phyloP scores from a whole-genome alignment of 2,113 vertebrate species.

The Notothenia coriiceps region DNA sequence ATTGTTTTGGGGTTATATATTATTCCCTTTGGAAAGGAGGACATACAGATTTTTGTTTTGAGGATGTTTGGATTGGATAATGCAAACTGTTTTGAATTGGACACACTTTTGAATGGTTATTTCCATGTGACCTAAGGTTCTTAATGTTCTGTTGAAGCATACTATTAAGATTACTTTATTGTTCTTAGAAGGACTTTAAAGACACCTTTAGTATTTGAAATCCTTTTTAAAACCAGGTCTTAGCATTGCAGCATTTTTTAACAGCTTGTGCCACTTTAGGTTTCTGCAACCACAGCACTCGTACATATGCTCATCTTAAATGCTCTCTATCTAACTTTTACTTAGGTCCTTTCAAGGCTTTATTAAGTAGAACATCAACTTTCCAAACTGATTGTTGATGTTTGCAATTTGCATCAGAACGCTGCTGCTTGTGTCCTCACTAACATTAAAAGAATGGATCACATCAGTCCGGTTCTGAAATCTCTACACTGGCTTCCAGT shows the following conservation, averaged over 20 bases:
- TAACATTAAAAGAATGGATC: too few relatives aligned
- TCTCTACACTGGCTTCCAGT: too few relatives aligned
- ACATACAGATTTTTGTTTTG: neutral
- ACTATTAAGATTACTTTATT: neutral
- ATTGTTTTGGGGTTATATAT: neutral
- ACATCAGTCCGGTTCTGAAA: too few relatives aligned
- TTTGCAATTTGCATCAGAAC: slow-evolving; percentile 23
- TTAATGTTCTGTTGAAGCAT: neutral
- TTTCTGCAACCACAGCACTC: slow-evolving; percentile 3
- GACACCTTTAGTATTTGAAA: neutral
- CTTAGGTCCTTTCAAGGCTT: slow-evolving; percentile 36
- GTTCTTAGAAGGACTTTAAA: neutral
- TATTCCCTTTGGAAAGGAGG: neutral
- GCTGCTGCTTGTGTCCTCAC: too few relatives aligned
- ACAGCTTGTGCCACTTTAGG: neutral
- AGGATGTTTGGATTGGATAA: neutral
- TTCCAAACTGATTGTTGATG: slow-evolving; percentile 43
- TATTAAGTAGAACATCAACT: slow-evolving; percentile 55
- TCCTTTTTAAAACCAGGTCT: neutral
- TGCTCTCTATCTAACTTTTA: slow-evolving; percentile 1
- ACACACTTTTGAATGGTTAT: neutral
- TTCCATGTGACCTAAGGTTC: too few relatives aligned
- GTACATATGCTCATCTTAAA: neutral
- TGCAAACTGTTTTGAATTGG: neutral
- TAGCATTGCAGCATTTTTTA: neutral